Conservation (phyloP, 2,888 invertebrate genomes). For the Ditula angustiorana region DNA sequence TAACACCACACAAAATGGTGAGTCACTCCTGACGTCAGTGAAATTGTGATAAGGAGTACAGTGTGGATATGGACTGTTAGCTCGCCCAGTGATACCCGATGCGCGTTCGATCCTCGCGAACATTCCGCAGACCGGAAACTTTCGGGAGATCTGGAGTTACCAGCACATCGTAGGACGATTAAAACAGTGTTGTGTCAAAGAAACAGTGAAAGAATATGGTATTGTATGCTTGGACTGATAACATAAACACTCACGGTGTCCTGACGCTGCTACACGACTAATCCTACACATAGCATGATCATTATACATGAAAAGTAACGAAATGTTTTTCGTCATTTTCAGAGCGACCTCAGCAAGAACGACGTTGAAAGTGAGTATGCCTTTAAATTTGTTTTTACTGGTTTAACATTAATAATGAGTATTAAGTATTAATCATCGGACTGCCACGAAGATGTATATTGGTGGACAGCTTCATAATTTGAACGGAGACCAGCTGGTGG, state of each 20-base stretch:
- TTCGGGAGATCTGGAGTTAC: conserved; percentile 57
- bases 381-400: conserved; percentile 28
- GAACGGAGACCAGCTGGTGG: neutral
- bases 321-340: conserved; percentile 85
- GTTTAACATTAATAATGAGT: neutral
- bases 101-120: conserved; percentile 63
- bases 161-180: conserved; percentile 49
- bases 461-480: neutral
- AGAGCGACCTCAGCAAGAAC: conserved; percentile 95
- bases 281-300: conserved; percentile 64
- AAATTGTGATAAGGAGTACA: conserved; percentile 78
- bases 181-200: conserved; percentile 70
- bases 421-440: no score
- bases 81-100: conserved; percentile 65
- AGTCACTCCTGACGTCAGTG: conserved; percentile 80
- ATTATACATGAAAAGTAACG: conserved; percentile 67
- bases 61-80: conserved; percentile 75
- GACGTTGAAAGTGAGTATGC: conserved; percentile 95
- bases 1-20: conserved; percentile 89
- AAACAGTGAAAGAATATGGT: conserved; percentile 69
- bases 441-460: neutral
- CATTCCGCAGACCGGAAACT: conserved; percentile 78
- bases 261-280: conserved; percentile 55
- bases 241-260: conserved; percentile 61
- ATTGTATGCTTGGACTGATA: conserved; percentile 56